phyloP scores from a whole-genome alignment of 2,888 invertebrate species.

The Dolomedes plantarius region DNA sequence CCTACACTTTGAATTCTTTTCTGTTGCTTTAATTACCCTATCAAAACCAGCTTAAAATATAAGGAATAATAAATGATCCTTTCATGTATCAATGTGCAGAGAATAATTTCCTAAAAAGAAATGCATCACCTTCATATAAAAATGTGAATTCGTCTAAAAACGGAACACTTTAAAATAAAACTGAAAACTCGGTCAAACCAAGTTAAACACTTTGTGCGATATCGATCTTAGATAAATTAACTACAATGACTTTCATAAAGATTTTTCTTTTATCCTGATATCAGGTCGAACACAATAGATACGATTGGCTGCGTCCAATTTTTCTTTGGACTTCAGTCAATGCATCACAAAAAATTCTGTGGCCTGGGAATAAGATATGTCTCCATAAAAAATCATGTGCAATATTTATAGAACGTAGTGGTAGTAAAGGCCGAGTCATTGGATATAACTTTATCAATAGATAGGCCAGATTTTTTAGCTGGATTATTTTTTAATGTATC shows the following conservation, averaged over 20 bases:
- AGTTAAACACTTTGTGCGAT: constrained; percentile 23
- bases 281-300: constrained; percentile 25
- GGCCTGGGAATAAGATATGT: background rate
- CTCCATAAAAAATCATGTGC: background rate
- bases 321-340: constrained; percentile 16
- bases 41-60: no score
- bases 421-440: background rate
- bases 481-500: no score
- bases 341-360: constrained; percentile 13
- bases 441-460: no score
- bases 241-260: constrained; percentile 10
- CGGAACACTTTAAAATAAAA: no score
- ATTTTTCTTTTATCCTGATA: background rate
- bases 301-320: constrained; percentile 40
- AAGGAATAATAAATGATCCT: background rate
- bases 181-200: background rate
- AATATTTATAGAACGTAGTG: background rate
- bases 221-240: constrained; percentile 28
- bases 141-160: no score
- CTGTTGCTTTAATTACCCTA: no score
- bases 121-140: no score
- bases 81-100: background rate
- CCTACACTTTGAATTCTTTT: no score
- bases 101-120: background rate
- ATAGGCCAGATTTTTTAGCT: no score